Conservation (phyloP, 2,113 vertebrate species). For the Acanthochromis polyacanthus region DNA sequence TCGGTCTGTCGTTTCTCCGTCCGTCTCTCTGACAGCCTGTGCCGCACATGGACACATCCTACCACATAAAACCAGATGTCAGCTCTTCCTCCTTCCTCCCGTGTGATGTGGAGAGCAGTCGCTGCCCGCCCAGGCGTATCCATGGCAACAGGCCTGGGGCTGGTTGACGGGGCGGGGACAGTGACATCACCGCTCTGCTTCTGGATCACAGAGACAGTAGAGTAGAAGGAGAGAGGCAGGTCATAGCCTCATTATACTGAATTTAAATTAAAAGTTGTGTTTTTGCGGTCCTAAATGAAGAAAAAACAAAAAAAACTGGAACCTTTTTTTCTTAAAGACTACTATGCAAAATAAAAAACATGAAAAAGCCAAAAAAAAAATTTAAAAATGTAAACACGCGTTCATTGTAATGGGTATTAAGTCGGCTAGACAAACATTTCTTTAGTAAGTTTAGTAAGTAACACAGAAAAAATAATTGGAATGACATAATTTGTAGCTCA, state of each 20-base stretch:
- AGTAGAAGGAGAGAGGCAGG: slow-evolving; percentile 13
- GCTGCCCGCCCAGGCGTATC: slow-evolving; percentile 56
- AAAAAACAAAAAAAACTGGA: too few relatives aligned
- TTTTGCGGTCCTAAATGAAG: too few relatives aligned
- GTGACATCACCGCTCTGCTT: slow-evolving; percentile 65
- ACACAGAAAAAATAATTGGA: too few relatives aligned
- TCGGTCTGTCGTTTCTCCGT: slow-evolving; percentile 8
- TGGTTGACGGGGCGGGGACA: slow-evolving; percentile 53
- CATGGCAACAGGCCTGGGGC: slow-evolving; percentile 62
- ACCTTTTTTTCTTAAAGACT: too few relatives aligned
- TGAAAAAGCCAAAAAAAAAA: background rate
- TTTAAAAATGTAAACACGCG: too few relatives aligned
- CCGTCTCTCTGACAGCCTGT: slow-evolving; percentile 8
- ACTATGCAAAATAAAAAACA: background rate
- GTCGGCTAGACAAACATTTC: too few relatives aligned
- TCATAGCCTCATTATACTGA: background rate
- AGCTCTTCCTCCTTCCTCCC: slow-evolving; percentile 52
- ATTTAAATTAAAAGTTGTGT: too few relatives aligned
- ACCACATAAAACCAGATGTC: slow-evolving; percentile 57
- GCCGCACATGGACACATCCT: slow-evolving; percentile 11
- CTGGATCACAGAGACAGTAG: slow-evolving; percentile 28
- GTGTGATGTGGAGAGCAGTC: slow-evolving; percentile 69
- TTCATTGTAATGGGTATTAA: too few relatives aligned
- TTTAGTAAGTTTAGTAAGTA: too few relatives aligned
- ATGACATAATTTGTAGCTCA: too few relatives aligned